Percentiles rank a stretch among this genome's conserved stretches.
Evolutionary conservation across 2,888 invertebrate genomes (phyloP).

Genomic region (Keiferia lycopersicella): DNA sequence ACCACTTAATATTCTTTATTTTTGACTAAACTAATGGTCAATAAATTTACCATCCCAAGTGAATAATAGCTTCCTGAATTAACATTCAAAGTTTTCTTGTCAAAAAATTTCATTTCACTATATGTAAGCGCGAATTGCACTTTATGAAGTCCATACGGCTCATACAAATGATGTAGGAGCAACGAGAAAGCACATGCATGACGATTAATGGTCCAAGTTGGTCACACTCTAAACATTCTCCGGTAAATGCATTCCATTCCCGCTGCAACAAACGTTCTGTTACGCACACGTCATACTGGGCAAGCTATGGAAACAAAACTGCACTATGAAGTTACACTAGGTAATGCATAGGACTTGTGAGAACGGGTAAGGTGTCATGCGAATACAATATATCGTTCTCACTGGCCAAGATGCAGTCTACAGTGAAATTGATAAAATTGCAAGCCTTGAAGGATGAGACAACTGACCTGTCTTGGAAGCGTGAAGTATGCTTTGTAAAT

Average conservation of each 20-base stretch:
- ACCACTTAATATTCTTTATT: too few species aligned
- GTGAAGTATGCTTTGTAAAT: too few species aligned
- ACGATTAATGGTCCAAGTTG: slow-evolving; percentile 9
- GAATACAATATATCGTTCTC: slow-evolving; percentile 11
- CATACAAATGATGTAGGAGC: slow-evolving; percentile 1
- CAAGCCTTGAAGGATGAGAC: not conserved
- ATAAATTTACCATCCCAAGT: too few species aligned
- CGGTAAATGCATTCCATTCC: too few species aligned
- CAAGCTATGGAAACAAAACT: too few species aligned
- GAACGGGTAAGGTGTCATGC: slow-evolving; percentile 7
- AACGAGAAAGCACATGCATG: slow-evolving; percentile 2
- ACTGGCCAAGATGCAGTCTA: not conserved
- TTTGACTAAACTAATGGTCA: too few species aligned
- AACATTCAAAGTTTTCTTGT: not conserved
- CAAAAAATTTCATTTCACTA: not conserved
- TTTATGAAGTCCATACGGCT: not conserved
- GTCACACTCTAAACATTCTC: too few species aligned
- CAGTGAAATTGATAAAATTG: slow-evolving; percentile 13
- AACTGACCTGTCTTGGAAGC: not conserved
- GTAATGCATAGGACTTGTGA: too few species aligned
- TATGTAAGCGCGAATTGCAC: not conserved
- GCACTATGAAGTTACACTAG: too few species aligned
- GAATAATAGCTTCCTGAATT: too few species aligned
- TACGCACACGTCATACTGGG: too few species aligned
- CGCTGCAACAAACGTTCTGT: too few species aligned